These are phyloP conservation scores for Bostrychus sinensis DNA, from an alignment of 2,113 vertebrate species.

Conservation along the genomic window DNA sequence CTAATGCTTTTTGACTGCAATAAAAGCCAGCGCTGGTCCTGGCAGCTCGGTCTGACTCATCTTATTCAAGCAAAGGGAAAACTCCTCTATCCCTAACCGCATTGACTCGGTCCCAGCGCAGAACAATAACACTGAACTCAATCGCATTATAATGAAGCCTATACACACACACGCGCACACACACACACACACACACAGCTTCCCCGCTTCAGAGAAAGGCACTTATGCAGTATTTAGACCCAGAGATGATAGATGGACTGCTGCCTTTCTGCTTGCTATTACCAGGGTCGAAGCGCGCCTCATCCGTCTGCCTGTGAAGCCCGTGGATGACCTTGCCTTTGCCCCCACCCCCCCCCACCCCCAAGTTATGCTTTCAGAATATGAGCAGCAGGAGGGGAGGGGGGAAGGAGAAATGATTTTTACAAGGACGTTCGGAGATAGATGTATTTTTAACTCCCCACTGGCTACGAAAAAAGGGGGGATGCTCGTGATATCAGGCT, in stretches of 20 bases:
- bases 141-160: constrained; percentile 29
- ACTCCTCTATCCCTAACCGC: constrained; percentile 23
- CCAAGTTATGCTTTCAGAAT: constrained; percentile 76
- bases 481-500: constrained; percentile 64
- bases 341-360: no score
- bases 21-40: constrained; percentile 26
- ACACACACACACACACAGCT: no score
- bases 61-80: constrained; percentile 27
- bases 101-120: constrained; percentile 12
- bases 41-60: constrained; percentile 21
- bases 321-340: constrained; percentile 72
- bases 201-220: constrained; percentile 32
- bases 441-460: constrained; percentile 77
- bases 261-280: constrained; percentile 39
- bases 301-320: constrained; percentile 68
- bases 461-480: constrained; percentile 48
- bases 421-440: constrained; percentile 76
- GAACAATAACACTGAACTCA: constrained; percentile 46
- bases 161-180: no score
- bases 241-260: constrained; percentile 55
- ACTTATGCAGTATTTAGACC: constrained; percentile 46
- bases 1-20: constrained; percentile 26
- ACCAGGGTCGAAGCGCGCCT: constrained; percentile 65
- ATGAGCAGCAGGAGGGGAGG: constrained; percentile 44
- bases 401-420: constrained; percentile 65